Evolutionary conservation across 1,140 invertebrate species (phyloP), one percentile per base, ranked within the genome.

Genomic region (Drosophila elegans): DNA sequence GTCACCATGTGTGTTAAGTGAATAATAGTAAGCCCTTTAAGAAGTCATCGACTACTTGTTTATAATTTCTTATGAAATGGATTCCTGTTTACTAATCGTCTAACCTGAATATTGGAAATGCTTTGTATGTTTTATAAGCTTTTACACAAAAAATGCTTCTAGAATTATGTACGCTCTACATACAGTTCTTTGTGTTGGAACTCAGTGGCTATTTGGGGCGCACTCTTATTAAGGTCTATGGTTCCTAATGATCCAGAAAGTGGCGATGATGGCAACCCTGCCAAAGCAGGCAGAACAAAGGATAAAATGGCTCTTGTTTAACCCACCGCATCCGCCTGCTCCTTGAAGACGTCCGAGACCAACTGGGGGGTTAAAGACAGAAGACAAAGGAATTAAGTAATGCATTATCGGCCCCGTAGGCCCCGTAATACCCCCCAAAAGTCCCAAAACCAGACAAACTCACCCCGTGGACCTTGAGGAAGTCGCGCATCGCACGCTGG

Each of bases 401-500:
- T 27, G 21, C 21, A 63, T 56, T 44, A 63, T 41, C 32, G 10
- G 38, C 12, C 12, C 11, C 16, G 29, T 11, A 9, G 36, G 10
- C 9, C 36, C 36, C 36, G 36, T 38, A 38, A 2, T 32, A 3
- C 3, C 45, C 45, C 21, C 12, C n/a, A 13, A 13, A 2, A 27
- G 16, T 21, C 16, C 16, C 16, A 21, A 21, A 21, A 21, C 16
- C 16, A 21, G 16, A 0, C 4, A 11, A 13, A 78, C 79, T 92
- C 51, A 92, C 91, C 80, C 75, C 74, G 57, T 92, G 91, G 52
- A 92, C 91, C 69, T 91, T 92, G 53, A 92, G 77, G 67, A 86
- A 85, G 46, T 91, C 73, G 52, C 84, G 80, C 72, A 92, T 27
- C 36, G 90, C 78, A 52, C 91, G 84, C 63, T 92, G 91, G 55